These are phyloP conservation scores for Tineola bisselliella DNA, from an alignment of 2,888 invertebrate genomes.

Conservation along the genomic window DNA sequence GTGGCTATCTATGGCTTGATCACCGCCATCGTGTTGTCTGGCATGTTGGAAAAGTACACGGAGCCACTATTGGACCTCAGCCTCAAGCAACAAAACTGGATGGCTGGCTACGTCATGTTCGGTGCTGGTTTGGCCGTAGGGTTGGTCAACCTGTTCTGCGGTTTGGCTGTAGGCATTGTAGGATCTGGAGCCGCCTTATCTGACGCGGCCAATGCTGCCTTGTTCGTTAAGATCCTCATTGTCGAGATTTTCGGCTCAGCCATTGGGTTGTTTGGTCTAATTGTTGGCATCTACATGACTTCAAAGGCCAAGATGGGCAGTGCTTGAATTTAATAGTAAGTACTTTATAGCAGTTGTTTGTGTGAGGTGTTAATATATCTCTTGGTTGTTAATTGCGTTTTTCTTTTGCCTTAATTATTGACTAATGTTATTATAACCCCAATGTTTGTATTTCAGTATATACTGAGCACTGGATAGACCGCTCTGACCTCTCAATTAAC, in stretches of 20 bases:
- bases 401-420: not conserved
- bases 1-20: constrained; percentile 99
- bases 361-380: not conserved
- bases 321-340: constrained; percentile 56
- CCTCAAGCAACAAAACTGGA: constrained; percentile 74
- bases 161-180: constrained; percentile 94
- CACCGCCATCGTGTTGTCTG: constrained; percentile 96
- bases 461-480: constrained; percentile 49
- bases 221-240: constrained; percentile 98
- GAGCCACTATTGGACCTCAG: constrained; percentile 41
- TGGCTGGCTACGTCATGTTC: constrained; percentile 94
- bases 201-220: constrained; percentile 95
- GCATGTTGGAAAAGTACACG: constrained; percentile 74
- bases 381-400: not conserved
- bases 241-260: constrained; percentile 99
- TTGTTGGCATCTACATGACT: constrained; percentile 96
- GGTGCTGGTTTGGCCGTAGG: constrained; percentile 96
- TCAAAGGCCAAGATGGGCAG: constrained; percentile 83
- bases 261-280: constrained; percentile 97
- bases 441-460: constrained; percentile 42
- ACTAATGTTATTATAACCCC: not conserved
- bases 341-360: constrained; percentile 21
- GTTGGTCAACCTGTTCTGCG: constrained; percentile 95
- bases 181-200: constrained; percentile 98
- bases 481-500: constrained; percentile 35